phyloP scores from a whole-genome alignment of 2,888 invertebrate species.

The Leucophora obtusa region DNA sequence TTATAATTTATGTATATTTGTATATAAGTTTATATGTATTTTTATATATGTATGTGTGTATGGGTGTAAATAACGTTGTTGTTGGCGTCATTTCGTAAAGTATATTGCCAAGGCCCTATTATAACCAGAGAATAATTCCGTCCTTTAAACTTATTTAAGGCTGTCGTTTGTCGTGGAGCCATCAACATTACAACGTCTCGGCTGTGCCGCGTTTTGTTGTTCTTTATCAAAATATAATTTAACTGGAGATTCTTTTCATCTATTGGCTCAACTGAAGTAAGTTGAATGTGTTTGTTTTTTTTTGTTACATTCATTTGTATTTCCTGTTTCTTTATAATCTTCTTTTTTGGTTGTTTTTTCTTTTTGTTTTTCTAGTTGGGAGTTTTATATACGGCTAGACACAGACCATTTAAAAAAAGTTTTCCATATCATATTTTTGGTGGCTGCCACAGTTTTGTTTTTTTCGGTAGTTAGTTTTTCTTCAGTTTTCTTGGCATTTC shows the following conservation, averaged over 20 bases:
- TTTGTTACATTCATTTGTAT: not conserved
- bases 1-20: not conserved
- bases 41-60: not conserved
- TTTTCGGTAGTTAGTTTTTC: slow-evolving; percentile 12
- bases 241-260: slow-evolving; percentile 71
- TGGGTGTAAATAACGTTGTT: slow-evolving; percentile 7
- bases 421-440: not conserved
- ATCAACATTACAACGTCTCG: slow-evolving; percentile 71
- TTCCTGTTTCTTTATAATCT: slow-evolving; percentile 12
- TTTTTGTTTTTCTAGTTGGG: not conserved
- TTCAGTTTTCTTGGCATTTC: slow-evolving; percentile 44
- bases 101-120: slow-evolving; percentile 67
- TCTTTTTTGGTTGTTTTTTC: not conserved
- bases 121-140: slow-evolving; percentile 45
- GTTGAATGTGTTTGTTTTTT: slow-evolving; percentile 61
- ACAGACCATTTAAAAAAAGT: slow-evolving; percentile 40
- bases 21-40: not conserved
- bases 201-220: slow-evolving; percentile 75
- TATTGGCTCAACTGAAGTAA: slow-evolving; percentile 77
- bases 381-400: slow-evolving; percentile 41
- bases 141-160: slow-evolving; percentile 55
- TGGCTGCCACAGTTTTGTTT: not conserved
- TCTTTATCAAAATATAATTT: slow-evolving; percentile 73
- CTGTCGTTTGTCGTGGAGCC: slow-evolving; percentile 69
- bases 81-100: slow-evolving; percentile 56